Evolutionary conservation across 2,888 invertebrate species (phyloP).

Genomic region (Ephialtes manifestator): DNA sequence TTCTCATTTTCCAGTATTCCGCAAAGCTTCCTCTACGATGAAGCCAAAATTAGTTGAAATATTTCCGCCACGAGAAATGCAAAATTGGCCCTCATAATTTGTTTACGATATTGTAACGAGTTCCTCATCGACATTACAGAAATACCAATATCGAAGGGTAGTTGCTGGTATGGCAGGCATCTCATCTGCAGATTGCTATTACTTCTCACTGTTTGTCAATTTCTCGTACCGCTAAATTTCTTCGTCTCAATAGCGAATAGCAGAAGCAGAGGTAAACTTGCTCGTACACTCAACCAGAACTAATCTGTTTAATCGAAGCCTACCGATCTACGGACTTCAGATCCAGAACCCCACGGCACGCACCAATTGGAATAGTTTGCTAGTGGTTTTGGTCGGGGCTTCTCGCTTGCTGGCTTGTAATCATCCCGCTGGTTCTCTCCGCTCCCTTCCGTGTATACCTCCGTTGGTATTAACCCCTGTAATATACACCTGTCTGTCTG

Average conservation of each 20-base stretch:
- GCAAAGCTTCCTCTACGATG: too few relatives aligned
- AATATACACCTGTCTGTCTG: conserved; percentile 57
- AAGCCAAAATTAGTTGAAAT: too few relatives aligned
- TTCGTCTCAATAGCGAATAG: conserved; percentile 11
- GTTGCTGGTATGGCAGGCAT: background rate
- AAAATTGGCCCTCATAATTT: too few relatives aligned
- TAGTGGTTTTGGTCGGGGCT: conserved; percentile 62
- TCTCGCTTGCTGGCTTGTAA: conserved; percentile 51
- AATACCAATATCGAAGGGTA: background rate
- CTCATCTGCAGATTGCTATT: background rate
- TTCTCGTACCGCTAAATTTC: background rate
- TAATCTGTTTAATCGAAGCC: conserved; percentile 56
- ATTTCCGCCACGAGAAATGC: too few relatives aligned
- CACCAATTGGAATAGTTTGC: conserved; percentile 70
- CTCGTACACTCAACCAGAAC: conserved; percentile 27
- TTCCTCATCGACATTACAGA: background rate
- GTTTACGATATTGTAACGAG: too few relatives aligned
- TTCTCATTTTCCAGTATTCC: too few relatives aligned
- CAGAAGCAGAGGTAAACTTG: conserved; percentile 32
- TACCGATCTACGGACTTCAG: conserved; percentile 27
- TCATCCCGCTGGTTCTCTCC: conserved; percentile 53
- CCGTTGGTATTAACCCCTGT: conserved; percentile 40
- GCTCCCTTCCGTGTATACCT: conserved; percentile 30
- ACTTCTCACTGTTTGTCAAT: background rate
- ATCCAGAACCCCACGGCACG: conserved; percentile 37